Evolutionary conservation across 2,888 invertebrate genomes (phyloP).

Genomic region (Globia sparganii): DNA sequence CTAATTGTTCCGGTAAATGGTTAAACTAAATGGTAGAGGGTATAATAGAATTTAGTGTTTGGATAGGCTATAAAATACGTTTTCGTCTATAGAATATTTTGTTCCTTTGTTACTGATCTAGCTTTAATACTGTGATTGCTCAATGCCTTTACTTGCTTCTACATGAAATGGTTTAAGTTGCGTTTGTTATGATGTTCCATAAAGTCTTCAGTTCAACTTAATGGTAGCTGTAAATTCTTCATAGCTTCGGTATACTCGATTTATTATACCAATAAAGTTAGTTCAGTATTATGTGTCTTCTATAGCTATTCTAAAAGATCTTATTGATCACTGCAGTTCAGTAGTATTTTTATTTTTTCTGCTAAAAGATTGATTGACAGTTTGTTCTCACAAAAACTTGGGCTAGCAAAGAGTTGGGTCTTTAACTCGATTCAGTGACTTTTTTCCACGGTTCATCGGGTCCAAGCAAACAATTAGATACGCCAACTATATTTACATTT

Average conservation of each 20-base stretch:
- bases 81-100: slow-evolving; percentile 14
- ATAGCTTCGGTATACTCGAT: slow-evolving; percentile 7
- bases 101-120: slow-evolving; percentile 22
- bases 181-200: slow-evolving; percentile 9
- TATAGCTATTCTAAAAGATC: slow-evolving; percentile 11
- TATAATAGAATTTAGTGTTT: slow-evolving; percentile 34
- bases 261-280: slow-evolving; percentile 27
- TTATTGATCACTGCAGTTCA: slow-evolving; percentile 5
- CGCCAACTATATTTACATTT: slow-evolving; percentile 60
- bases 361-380: slow-evolving; percentile 40
- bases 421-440: slow-evolving; percentile 58
- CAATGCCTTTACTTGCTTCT: neutral
- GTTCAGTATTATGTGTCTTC: slow-evolving; percentile 1
- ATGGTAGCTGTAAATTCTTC: slow-evolving; percentile 28
- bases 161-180: slow-evolving; percentile 5
- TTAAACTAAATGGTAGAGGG: slow-evolving; percentile 38
- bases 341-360: slow-evolving; percentile 24
- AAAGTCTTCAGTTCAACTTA: slow-evolving; percentile 2
- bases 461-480: slow-evolving; percentile 55
- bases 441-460: slow-evolving; percentile 56
- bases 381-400: slow-evolving; percentile 49
- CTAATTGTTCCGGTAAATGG: slow-evolving; percentile 51
- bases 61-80: slow-evolving; percentile 27
- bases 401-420: slow-evolving; percentile 41
- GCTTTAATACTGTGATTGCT: neutral